These are phyloP conservation scores for Spermophilus dauricus DNA, from an alignment of 2,113 vertebrate species.

Conservation along the genomic window DNA sequence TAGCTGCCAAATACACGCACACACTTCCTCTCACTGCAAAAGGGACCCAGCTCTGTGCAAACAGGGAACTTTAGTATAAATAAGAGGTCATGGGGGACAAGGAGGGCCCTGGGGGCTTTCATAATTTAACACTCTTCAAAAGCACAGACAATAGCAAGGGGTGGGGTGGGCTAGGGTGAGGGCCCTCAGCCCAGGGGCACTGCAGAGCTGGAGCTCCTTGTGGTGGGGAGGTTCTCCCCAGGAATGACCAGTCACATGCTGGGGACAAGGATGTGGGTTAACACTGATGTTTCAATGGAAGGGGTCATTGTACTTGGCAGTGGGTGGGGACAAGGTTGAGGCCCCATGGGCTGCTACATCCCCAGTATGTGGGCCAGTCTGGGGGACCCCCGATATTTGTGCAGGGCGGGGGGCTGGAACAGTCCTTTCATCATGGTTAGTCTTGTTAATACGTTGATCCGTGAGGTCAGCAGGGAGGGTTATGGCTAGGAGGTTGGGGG, in stretches of 20 bases:
- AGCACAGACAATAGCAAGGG: constrained; percentile 72
- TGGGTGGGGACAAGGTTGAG: constrained; percentile 60
- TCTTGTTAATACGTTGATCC: constrained; percentile 79
- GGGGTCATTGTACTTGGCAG: constrained; percentile 66
- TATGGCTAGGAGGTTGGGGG: constrained; percentile 31
- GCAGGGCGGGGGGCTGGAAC: neutral
- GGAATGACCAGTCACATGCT: constrained; percentile 67
- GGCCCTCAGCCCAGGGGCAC: neutral
- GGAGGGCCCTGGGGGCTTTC: constrained; percentile 68
- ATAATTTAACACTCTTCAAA: constrained; percentile 84
- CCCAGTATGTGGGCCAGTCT: neutral
- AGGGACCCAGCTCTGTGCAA: constrained; percentile 74
- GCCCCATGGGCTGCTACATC: neutral
- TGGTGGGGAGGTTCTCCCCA: neutral
- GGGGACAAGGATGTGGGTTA: constrained; percentile 25
- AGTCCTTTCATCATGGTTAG: constrained; percentile 70
- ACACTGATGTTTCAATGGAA: constrained; percentile 71
- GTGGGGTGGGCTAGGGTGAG: neutral
- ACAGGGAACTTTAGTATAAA: constrained; percentile 87
- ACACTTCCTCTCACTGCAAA: neutral
- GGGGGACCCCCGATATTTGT: constrained; percentile 54
- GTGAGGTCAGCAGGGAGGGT: constrained; percentile 56
- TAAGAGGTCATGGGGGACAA: constrained; percentile 71
- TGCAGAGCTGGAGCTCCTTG: neutral
- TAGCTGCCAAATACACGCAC: neutral